Evolutionary conservation across 1,140 invertebrate genomes (phyloP).

Genomic region (Argopecten irradians): DNA sequence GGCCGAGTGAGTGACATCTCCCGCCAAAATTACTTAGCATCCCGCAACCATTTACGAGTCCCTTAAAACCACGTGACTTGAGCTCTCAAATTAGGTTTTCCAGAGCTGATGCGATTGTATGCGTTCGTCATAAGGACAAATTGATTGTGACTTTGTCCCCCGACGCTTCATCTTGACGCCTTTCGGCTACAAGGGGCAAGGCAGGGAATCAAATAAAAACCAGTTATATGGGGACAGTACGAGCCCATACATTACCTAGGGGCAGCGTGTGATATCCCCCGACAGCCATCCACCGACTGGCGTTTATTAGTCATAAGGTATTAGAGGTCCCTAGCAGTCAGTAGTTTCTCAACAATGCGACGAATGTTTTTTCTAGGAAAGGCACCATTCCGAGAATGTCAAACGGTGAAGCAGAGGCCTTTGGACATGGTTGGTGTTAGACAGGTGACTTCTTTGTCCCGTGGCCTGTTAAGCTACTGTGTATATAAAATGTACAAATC

Average conservation of each 20-base stretch:
- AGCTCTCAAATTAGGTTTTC: neutral
- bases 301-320: neutral
- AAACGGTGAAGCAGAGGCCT: neutral
- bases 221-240: neutral
- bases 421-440: neutral
- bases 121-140: neutral
- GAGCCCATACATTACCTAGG: neutral
- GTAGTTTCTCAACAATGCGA: neutral
- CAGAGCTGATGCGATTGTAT: neutral
- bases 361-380: neutral
- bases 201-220: neutral
- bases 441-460: too few relatives aligned
- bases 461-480: too few relatives aligned
- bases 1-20: constrained; percentile 26
- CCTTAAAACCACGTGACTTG: neutral
- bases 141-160: neutral
- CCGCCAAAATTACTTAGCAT: constrained; percentile 25
- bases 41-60: neutral
- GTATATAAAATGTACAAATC: too few relatives aligned
- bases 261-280: neutral
- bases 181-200: neutral
- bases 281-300: neutral
- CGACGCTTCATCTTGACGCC: neutral
- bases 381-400: neutral
- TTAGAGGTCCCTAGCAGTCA: neutral